Base-by-base conservation (phyloP, 2,113 vertebrate species). In the Calypte anna region DNA sequence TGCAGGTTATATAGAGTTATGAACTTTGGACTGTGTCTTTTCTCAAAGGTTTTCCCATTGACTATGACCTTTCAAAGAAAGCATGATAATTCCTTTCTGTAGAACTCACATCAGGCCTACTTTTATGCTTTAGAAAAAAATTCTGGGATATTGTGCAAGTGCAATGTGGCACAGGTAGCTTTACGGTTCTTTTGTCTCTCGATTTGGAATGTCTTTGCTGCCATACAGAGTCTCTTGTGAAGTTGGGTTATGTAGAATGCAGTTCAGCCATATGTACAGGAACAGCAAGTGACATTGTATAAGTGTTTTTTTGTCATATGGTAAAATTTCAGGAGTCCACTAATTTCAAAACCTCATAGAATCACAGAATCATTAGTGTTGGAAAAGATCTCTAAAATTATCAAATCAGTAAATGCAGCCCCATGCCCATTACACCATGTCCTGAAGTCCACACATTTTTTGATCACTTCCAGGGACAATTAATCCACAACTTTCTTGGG, bases 71-170 rank as follows among this genome's bases (percentile, higher is more conserved):
- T 40, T 40, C 18, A n/a, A 57, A 77, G 21, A 72, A 57, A 57
- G 0, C 4, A 7, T 1, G 0, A 10, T 27, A 43, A 10, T 7
- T 28, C 2, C 11, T 31, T 82, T 73, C 33, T 36, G 31, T 23
- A 74, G 6, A 48, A 31, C 23, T 64, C 10, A 1, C 46, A 44
- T 76, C 14, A 16, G 21, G 11, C 59, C 21, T 63, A 13, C 24
- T 19, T 69, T 43, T 40, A n/a, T 33, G 8, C 33, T 69, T 79
- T 48, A 69, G 15, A 59, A 36, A 73, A 78, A 51, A 2, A 24
- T 14, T 8, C 6, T 40, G 13, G n/a, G 40, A 50, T 9, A 20
- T 43, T 43, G 12, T 48, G 31, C 59, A 55, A 40, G 10, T 51
- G 12, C 7, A 6, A 5, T 46, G 11, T 31, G 12, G 13, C 58